phyloP scores from a whole-genome alignment of 2,888 invertebrate genomes.

The Spialia ferax region DNA sequence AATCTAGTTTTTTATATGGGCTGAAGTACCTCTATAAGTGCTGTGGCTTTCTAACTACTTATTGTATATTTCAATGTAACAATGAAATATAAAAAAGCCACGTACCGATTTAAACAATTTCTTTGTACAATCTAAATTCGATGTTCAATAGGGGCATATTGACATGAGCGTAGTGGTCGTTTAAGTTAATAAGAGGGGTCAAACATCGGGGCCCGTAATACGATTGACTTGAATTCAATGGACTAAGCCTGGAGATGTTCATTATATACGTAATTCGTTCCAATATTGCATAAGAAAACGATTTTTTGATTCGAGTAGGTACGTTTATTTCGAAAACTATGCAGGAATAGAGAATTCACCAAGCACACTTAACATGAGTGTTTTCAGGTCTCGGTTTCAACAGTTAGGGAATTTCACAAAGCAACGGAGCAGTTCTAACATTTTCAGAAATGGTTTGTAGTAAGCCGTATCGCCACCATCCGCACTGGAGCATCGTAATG shows the following conservation, averaged over 20 bases:
- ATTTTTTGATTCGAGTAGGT: neutral
- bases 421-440: no score
- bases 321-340: no score
- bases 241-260: conserved; percentile 35
- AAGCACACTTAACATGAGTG: no score
- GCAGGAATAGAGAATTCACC: no score
- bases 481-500: no score
- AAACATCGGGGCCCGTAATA: conserved; percentile 47
- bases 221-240: conserved; percentile 46
- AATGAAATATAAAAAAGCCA: conserved; percentile 2
- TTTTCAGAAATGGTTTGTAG: no score
- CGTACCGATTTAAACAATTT: conserved; percentile 22
- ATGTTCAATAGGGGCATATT: conserved; percentile 36
- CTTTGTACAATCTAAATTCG: conserved; percentile 17
- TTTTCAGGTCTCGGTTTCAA: no score
- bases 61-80: neutral
- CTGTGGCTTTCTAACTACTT: no score
- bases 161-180: conserved; percentile 34
- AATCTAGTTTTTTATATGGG: neutral
- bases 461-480: no score
- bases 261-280: neutral
- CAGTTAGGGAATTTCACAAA: no score
- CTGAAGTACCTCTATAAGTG: no score
- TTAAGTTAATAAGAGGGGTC: conserved; percentile 51
- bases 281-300: neutral